Base-by-base conservation (phyloP, 2,113 vertebrate species). In the Procavia capensis region DNA sequence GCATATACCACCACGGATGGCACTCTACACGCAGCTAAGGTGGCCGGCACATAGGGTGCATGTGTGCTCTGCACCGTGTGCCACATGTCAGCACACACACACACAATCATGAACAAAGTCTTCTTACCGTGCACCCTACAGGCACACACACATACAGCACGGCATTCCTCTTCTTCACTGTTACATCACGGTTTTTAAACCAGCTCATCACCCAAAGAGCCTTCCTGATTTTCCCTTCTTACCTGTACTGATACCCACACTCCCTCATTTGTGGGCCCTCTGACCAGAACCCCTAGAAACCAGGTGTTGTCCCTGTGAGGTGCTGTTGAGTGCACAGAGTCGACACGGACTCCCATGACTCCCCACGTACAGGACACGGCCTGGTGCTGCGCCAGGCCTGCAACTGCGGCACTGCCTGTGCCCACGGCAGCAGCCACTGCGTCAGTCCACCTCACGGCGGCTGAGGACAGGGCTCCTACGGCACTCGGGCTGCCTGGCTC, bases 1-100 rank as follows among this genome's bases (percentile, higher is more conserved):
- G n/a, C 41, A n/a, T 83, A 78, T 84, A 95, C 88, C 85, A 88
- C 88, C 29, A n/a, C 50, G 25, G 19, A 43, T 91, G 87, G 88
- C 13, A 81, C 16, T 83, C 34, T 68, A 57, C 22, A 41, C 9
- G 63, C 31, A 79, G 16, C 59, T 31, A 72, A 63, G n/a, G 45
- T 39, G 36, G n/a, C 19, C 41, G 41, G 25, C 39, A 50, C 8
- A 24, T 14, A 14, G 81, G 19, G 54, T 54, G 20, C 47, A 17
- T 5, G 3, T 41, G 78, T 61, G 39, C 13, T 95, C 16, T 61
- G 25, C 13, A 57, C 39, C 39, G 9, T 80, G 34, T 16, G 14
- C 75, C 85, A 54, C 10, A 63, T 31, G 27, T 59, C 20, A 86
- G 50, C 13, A 87, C 31, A 94, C 3, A 61, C 31, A 61, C 25